Evolutionary conservation across 2,888 invertebrate species (phyloP), one percentile per base, ranked within the genome.

Genomic region (Volucella bombylans): DNA sequence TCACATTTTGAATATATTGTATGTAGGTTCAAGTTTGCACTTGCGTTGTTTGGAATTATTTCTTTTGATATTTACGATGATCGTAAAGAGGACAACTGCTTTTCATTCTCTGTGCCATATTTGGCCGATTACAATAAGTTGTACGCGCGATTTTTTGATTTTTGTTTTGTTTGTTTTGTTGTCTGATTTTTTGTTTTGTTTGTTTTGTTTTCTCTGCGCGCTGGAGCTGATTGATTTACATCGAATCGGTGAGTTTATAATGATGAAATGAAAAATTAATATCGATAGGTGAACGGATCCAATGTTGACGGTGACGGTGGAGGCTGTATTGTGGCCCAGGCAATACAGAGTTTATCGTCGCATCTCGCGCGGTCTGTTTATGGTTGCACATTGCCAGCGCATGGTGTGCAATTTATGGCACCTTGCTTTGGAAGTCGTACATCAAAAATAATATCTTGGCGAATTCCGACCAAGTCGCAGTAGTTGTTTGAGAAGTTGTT

Each of bases 201-300:
- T 18, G 18, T 18, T 74, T 49, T 57, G 6, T 61, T 23, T 52
- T 65, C 59, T 57, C 43, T 52, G 61, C 57, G 65, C 65, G 38
- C 61, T 62, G 74, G 43, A 65, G 52, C 85, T 85, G 85, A 85
- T 85, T 85, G 85, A 85, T 85, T 85, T 85, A 85, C 85, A 85
- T 85, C 85, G 72, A 85, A 77, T 81, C 85, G 85, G 61, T 81
- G 85, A 85, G 85, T 85, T 85, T 85, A 85, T 85, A 85, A 85
- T 85, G 85, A 85, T 81, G 85, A 85, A 81, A 85, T 85, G 85
- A 85, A 85, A 85, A 85, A 85, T 85, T 85, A 85, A 80, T 83
- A 83, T 83, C 74, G 55, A 80, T 61, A 31, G 71, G 71, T 45
- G 78, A 77, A 54, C 61, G 61, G 61, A 45, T 43, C 43, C 41